Conservation (phyloP, 2,113 vertebrate genomes). For the Dendropsophus ebraccatus region DNA sequence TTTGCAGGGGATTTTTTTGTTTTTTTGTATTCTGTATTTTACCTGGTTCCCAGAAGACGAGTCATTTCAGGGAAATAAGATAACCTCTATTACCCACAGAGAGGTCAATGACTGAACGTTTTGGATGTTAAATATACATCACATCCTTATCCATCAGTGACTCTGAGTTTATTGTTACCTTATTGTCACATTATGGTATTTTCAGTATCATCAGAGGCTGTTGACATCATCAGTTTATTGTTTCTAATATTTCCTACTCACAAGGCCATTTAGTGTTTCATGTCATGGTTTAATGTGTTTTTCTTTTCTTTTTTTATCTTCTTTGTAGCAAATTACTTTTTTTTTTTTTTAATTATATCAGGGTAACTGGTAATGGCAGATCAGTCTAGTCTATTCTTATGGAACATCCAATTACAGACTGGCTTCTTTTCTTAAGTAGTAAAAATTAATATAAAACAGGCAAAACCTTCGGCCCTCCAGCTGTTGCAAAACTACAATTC, state of each 20-base stretch:
- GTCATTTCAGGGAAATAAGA: constrained; percentile 48
- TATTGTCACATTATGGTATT: not conserved
- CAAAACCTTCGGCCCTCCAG: no score
- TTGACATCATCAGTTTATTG: not conserved
- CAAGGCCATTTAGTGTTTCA: not conserved
- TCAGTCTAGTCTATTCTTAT: no score
- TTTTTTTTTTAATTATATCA: no score
- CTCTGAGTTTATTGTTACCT: not conserved
- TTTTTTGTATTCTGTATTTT: not conserved
- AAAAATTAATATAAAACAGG: no score
- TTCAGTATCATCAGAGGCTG: not conserved
- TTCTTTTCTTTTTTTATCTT: not conserved
- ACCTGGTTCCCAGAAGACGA: constrained; percentile 48
- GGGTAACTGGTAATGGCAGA: no score
- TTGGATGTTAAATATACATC: constrained; percentile 50
- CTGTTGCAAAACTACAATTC: no score
- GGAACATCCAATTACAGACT: no score
- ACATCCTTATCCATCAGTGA: constrained; percentile 29
- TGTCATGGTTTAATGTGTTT: not conserved
- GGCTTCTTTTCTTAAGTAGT: no score
- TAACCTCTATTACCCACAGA: constrained; percentile 48
- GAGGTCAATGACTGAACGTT: constrained; percentile 52
- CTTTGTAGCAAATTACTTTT: no score
- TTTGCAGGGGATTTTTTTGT: not conserved
- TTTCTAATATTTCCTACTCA: not conserved